Evolutionary conservation across 2,888 invertebrate species (phyloP).

Genomic region (Tinea semifulvella): DNA sequence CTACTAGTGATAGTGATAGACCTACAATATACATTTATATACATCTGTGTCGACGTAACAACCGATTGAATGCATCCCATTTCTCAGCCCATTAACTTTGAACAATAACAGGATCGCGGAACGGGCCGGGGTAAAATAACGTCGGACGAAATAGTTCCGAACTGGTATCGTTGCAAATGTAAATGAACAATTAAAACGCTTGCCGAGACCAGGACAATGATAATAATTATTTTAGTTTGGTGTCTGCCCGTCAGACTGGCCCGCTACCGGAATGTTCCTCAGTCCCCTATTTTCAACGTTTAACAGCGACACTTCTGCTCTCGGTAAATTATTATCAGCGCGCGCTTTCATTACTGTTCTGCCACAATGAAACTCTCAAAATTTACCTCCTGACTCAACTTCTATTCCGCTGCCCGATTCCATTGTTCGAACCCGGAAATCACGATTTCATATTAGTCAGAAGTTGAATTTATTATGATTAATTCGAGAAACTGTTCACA

Average conservation of each 20-base stretch:
- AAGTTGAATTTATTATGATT: slow-evolving; percentile 61
- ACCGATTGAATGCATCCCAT: slow-evolving; percentile 43
- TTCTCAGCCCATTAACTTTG: slow-evolving; percentile 62
- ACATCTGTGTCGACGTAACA: neutral
- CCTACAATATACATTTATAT: neutral
- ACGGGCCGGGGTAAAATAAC: slow-evolving; percentile 53
- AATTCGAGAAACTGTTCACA: slow-evolving; percentile 57
- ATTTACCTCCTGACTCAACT: slow-evolving; percentile 60
- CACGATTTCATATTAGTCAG: slow-evolving; percentile 56
- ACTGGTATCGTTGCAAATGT: slow-evolving; percentile 65
- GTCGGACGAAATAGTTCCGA: slow-evolving; percentile 57
- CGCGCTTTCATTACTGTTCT: slow-evolving; percentile 60
- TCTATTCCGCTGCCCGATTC: slow-evolving; percentile 40
- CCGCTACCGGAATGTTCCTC: slow-evolving; percentile 50
- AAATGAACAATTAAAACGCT: slow-evolving; percentile 66
- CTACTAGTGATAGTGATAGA: no score
- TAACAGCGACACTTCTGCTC: slow-evolving; percentile 64
- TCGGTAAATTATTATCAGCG: slow-evolving; percentile 65
- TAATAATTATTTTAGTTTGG: slow-evolving; percentile 67
- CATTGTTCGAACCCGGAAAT: slow-evolving; percentile 53
- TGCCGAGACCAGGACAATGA: slow-evolving; percentile 62
- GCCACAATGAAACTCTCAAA: slow-evolving; percentile 60
- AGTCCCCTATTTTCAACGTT: slow-evolving; percentile 48
- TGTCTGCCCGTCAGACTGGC: slow-evolving; percentile 48
- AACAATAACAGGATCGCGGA: slow-evolving; percentile 54